Evolutionary conservation across 2,113 vertebrate species (phyloP).

Genomic region (Neotoma lepida): DNA sequence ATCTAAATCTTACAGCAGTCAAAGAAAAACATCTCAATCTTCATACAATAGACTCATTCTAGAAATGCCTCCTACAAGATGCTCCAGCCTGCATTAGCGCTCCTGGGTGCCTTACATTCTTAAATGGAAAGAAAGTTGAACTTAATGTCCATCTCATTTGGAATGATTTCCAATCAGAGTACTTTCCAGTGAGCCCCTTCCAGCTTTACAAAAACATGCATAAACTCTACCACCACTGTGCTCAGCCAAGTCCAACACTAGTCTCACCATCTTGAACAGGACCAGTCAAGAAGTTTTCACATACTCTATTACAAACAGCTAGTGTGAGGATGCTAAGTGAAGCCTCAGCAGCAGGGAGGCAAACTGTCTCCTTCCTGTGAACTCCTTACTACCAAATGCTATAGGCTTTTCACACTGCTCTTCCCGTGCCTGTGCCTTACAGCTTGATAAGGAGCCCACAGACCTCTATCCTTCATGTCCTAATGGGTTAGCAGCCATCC

Average conservation of each 20-base stretch:
- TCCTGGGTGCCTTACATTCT: background rate
- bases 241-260: background rate
- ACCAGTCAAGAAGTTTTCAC: background rate
- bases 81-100: background rate
- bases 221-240: background rate
- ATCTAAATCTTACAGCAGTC: background rate
- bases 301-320: background rate
- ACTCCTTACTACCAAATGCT: background rate
- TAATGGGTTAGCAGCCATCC: background rate
- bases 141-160: background rate
- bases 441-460: background rate
- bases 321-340: background rate
- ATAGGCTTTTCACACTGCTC: background rate
- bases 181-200: constrained; percentile 3
- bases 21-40: background rate
- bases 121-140: background rate
- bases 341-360: background rate
- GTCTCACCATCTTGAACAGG: background rate
- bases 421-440: background rate
- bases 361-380: background rate
- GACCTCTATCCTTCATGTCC: background rate
- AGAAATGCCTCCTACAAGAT: background rate
- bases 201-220: constrained; percentile 11
- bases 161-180: background rate
- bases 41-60: background rate